phyloP scores from a whole-genome alignment of 2,888 invertebrate genomes.

The Conomelus anceps region DNA sequence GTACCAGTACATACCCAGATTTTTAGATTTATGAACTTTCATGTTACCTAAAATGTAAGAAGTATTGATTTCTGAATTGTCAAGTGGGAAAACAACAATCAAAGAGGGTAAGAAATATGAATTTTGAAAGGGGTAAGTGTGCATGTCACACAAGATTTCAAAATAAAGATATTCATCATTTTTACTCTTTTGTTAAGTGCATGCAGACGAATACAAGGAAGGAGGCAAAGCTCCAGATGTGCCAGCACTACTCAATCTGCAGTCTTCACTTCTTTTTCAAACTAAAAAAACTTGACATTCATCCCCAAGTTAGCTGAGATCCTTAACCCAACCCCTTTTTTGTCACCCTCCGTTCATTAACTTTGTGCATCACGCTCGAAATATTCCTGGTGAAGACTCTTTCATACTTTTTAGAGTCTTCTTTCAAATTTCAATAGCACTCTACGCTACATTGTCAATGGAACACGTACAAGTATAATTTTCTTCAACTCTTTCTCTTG shows the following conservation, averaged over 20 bases:
- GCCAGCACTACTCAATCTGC: not conserved
- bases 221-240: not conserved
- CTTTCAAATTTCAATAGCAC: not conserved
- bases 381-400: not conserved
- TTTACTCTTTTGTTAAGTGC: not conserved
- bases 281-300: not conserved
- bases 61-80: not conserved
- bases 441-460: not conserved
- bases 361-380: not conserved
- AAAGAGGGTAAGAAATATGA: not conserved
- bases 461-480: not conserved
- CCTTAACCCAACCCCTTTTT: not conserved
- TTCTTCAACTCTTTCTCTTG: not conserved
- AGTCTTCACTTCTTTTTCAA: not conserved
- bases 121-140: not conserved
- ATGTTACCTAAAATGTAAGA: no score
- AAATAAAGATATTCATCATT: not conserved
- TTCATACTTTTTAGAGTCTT: not conserved
- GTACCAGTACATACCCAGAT: no score
- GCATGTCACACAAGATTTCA: not conserved
- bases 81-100: not conserved
- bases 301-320: not conserved
- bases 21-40: no score
- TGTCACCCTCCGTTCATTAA: not conserved
- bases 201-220: not conserved